These are phyloP conservation scores for Chaetodon trifascialis DNA, from an alignment of 2,113 vertebrate genomes.

Conservation along the genomic window DNA sequence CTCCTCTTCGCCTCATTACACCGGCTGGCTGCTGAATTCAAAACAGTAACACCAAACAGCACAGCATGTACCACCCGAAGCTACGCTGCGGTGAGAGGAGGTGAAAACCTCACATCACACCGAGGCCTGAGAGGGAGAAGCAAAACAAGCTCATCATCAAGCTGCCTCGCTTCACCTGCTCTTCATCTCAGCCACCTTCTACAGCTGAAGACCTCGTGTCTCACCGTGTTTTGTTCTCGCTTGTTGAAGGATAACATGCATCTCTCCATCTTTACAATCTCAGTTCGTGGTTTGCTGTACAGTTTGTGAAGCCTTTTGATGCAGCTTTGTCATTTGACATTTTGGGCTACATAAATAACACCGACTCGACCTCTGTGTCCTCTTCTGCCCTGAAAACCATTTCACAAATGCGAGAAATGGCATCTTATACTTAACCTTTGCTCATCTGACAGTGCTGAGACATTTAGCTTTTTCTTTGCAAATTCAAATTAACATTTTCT, in stretches of 20 bases:
- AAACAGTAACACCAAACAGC: conserved; percentile 54
- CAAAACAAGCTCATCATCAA: background rate
- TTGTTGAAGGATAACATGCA: background rate
- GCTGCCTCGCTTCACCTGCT: background rate
- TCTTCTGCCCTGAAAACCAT: no score
- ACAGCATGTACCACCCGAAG: conserved; percentile 10
- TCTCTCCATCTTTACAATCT: background rate
- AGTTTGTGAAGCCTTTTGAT: background rate
- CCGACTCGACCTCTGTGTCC: no score
- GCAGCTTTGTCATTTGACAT: background rate
- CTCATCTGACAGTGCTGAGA: background rate
- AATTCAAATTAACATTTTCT: background rate
- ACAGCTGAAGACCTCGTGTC: background rate
- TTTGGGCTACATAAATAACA: background rate
- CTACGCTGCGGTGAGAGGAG: background rate
- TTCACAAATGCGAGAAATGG: no score
- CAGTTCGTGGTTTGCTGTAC: background rate
- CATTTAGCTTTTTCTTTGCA: no score
- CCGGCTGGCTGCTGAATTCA: conserved; percentile 25
- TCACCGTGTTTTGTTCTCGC: no score
- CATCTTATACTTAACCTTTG: no score
- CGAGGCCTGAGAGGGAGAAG: background rate
- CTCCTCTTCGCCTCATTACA: conserved; percentile 48
- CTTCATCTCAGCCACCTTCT: background rate
- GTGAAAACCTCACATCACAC: background rate